A percentile compares a stretch with the other conserved stretches of the same genome.
These are phyloP conservation scores for Falco berigora DNA, from an alignment of 2,797 vertebrate genomes.

Conservation along the genomic window DNA sequence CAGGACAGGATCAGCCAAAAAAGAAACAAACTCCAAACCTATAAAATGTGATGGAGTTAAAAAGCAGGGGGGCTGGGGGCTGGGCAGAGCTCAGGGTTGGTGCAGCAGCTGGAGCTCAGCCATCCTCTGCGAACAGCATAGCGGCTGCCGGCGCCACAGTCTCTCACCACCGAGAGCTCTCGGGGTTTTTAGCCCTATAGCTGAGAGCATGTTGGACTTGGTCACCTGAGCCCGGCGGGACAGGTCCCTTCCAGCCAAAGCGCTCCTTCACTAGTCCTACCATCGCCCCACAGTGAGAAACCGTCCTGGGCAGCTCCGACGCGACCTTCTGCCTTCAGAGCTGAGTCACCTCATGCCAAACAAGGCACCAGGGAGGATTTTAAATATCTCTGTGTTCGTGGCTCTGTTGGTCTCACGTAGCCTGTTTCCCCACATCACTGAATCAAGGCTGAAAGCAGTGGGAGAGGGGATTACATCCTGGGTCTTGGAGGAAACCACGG, in stretches of 20 bases:
- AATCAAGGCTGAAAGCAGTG: not conserved
- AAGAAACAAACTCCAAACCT: fast-evolving
- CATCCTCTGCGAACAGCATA: not conserved
- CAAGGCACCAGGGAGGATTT: not conserved
- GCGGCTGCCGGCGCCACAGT: not conserved
- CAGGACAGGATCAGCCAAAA: not conserved
- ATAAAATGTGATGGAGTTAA: too few species aligned
- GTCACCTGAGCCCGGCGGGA: not conserved
- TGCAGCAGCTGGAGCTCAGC: not conserved
- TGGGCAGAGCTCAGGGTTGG: not conserved
- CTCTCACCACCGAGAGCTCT: not conserved
- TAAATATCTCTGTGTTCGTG: not conserved
- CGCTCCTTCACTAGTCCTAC: not conserved
- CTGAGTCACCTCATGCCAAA: not conserved
- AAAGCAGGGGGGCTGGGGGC: not conserved
- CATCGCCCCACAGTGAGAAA: not conserved
- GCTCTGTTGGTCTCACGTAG: not conserved
- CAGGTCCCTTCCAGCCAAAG: not conserved
- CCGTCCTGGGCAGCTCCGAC: fast-evolving
- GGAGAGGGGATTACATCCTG: not conserved
- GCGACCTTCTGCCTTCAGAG: fast-evolving
- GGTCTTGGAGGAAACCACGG: not conserved
- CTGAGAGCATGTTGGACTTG: fast-evolving
- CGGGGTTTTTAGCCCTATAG: not conserved
- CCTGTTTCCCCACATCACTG: not conserved